Evolutionary conservation across 1,140 invertebrate genomes (phyloP).

Genomic region (Hylyphantes graminicola): DNA sequence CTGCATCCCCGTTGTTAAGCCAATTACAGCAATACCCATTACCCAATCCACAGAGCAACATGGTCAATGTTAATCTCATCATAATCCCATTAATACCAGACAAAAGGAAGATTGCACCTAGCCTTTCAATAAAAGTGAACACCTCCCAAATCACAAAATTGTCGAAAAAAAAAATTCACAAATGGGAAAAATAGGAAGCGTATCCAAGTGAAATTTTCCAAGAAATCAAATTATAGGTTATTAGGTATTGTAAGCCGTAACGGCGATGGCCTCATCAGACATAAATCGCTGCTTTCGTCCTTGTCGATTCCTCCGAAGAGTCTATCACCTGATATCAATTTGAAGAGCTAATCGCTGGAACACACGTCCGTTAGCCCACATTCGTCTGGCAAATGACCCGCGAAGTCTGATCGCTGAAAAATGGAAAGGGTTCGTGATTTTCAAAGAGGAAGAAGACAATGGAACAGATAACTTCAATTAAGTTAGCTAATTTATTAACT

Average conservation of each 20-base stretch:
- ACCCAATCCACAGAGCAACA: too few relatives aligned
- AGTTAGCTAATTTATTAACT: not conserved
- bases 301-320: constrained; percentile 54
- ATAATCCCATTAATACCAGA: too few relatives aligned
- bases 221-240: constrained; percentile 40
- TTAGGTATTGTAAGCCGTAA: constrained; percentile 9
- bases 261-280: constrained; percentile 28
- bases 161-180: constrained; percentile 5
- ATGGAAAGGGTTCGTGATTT: not conserved
- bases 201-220: constrained; percentile 22
- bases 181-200: constrained; percentile 17
- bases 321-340: constrained; percentile 21
- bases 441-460: not conserved
- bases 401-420: constrained; percentile 33
- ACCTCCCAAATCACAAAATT: not conserved
- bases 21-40: too few relatives aligned
- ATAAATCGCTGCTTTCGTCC: constrained; percentile 43
- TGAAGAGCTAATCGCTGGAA: constrained; percentile 36
- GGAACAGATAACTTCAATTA: not conserved
- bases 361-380: constrained; percentile 46
- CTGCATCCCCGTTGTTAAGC: too few relatives aligned
- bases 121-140: too few relatives aligned
- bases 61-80: too few relatives aligned
- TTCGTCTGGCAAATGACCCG: constrained; percentile 42
- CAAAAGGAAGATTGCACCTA: not conserved